These are phyloP conservation scores for Nixonia krombeini DNA, from an alignment of 1,140 invertebrate genomes.

Conservation along the genomic window DNA sequence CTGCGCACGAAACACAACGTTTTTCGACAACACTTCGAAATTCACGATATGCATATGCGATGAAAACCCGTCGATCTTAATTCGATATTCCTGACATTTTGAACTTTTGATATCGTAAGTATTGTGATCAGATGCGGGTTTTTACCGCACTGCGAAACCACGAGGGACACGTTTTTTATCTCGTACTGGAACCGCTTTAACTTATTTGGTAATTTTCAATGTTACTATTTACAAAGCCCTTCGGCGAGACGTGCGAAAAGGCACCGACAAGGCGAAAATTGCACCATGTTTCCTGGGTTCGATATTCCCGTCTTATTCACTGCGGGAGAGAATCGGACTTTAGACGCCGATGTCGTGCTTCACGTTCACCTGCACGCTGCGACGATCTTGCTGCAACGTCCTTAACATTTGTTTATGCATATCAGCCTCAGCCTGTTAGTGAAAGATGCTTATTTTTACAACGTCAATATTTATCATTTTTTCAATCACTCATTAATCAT, in stretches of 20 bases:
- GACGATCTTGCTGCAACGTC: slow-evolving; percentile 66
- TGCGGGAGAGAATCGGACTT: slow-evolving; percentile 29
- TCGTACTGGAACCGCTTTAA: slow-evolving; percentile 22
- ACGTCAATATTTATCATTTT: background rate
- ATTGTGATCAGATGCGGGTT: too few species aligned
- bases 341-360: slow-evolving; percentile 62
- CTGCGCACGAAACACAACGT: too few species aligned
- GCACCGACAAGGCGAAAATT: slow-evolving; percentile 39
- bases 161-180: too few species aligned
- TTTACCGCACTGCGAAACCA: too few species aligned
- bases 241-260: slow-evolving; percentile 41
- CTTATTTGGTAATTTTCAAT: slow-evolving; percentile 41
- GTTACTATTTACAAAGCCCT: slow-evolving; percentile 44
- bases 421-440: slow-evolving; percentile 58
- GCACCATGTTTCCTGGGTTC: slow-evolving; percentile 26
- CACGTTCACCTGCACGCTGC: slow-evolving; percentile 58
- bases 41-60: too few species aligned
- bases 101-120: too few species aligned
- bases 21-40: too few species aligned
- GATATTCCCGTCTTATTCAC: background rate
- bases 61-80: too few species aligned
- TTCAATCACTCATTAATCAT: background rate
- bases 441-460: too few species aligned
- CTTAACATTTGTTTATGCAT: slow-evolving; percentile 64
- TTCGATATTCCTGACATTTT: too few species aligned